Evolutionary conservation across 2,888 invertebrate species (phyloP).

Genomic region (Chironomus riparius): DNA sequence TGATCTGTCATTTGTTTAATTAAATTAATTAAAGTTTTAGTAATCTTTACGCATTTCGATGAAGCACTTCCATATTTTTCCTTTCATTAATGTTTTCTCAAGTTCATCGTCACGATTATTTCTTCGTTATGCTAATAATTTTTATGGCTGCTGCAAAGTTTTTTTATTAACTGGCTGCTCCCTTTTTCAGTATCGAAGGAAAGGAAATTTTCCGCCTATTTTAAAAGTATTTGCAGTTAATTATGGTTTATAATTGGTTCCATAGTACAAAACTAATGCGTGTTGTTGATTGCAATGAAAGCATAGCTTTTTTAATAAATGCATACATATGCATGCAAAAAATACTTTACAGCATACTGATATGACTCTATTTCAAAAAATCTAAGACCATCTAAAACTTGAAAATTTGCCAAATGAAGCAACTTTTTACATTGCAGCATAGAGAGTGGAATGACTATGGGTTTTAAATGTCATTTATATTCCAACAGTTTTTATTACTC

Average conservation of each 20-base stretch:
- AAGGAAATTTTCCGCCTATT: background rate
- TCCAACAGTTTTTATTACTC: too few species aligned
- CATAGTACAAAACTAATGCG: background rate
- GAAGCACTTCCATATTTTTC: background rate
- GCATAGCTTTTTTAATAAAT: background rate
- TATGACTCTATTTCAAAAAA: too few species aligned
- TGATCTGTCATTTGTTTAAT: slow-evolving; percentile 24
- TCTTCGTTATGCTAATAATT: background rate
- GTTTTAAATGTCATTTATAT: too few species aligned
- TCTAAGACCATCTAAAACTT: too few species aligned
- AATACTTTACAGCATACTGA: too few species aligned
- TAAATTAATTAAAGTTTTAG: slow-evolving; percentile 22
- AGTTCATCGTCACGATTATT: background rate
- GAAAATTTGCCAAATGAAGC: too few species aligned
- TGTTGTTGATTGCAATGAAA: background rate
- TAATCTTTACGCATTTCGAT: slow-evolving; percentile 23
- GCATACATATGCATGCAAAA: too few species aligned
- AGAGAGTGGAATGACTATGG: too few species aligned
- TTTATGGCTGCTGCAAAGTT: background rate
- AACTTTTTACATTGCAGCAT: too few species aligned
- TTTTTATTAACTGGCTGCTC: background rate
- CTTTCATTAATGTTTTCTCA: background rate
- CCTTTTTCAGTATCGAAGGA: background rate
- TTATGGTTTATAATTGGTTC: background rate
- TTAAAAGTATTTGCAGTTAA: background rate